Evolutionary conservation across 2,113 vertebrate species (phyloP).

Genomic region (Myanophis thanlyinensis): DNA sequence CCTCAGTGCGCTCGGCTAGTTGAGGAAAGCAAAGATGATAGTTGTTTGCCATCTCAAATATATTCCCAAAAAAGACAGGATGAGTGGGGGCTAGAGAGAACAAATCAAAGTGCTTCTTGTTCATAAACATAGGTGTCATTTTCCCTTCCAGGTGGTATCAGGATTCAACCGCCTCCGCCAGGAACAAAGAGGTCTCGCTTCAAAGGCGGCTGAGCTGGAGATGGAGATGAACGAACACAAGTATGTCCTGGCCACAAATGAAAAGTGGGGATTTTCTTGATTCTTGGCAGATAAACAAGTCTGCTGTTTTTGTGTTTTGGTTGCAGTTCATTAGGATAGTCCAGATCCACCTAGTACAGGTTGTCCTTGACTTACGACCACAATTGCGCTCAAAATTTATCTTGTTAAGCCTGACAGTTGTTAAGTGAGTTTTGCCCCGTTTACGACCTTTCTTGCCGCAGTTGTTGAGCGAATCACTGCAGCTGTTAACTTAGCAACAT

Average conservation of each 20-base stretch:
- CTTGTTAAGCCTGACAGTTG: not conserved
- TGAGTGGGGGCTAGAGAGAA: not conserved
- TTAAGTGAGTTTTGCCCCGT: not conserved
- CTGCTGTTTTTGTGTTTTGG: not conserved
- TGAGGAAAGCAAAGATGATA: not conserved
- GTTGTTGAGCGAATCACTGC: not conserved
- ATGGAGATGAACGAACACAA: constrained; percentile 94
- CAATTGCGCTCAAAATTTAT: not conserved
- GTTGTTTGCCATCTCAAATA: not conserved
- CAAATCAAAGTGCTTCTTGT: not conserved
- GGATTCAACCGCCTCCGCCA: constrained; percentile 90
- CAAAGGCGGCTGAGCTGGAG: constrained; percentile 87
- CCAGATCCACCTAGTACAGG: not conserved
- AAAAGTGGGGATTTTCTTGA: not conserved
- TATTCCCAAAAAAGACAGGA: not conserved
- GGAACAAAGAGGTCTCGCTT: constrained; percentile 86
- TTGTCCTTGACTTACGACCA: not conserved
- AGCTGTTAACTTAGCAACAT: not conserved
- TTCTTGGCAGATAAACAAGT: not conserved
- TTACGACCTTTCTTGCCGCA: not conserved
- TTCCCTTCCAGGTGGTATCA: constrained; percentile 80
- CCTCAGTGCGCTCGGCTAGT: no score
- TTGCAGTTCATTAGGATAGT: not conserved
- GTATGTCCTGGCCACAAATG: constrained; percentile 52
- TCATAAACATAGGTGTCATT: not conserved